phyloP scores from a whole-genome alignment of 2,888 invertebrate species.

The Toxonevra muliebris region DNA sequence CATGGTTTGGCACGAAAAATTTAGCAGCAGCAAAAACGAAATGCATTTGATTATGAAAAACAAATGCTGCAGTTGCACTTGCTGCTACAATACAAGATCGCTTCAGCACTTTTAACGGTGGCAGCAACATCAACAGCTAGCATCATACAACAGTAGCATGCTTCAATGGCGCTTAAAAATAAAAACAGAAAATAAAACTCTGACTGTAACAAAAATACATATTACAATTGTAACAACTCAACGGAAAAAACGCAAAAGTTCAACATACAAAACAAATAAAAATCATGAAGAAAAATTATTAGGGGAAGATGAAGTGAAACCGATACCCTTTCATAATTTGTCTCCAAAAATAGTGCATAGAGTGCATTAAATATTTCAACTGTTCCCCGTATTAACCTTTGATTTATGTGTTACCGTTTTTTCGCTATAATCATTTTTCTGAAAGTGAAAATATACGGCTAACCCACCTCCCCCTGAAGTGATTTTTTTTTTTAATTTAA shows the following conservation, averaged over 20 bases:
- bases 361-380: too few relatives aligned
- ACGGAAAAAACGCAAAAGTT: slow-evolving; percentile 29
- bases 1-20: too few relatives aligned
- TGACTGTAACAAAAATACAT: slow-evolving; percentile 4
- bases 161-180: slow-evolving; percentile 14
- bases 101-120: slow-evolving; percentile 9
- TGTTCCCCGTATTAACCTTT: too few relatives aligned
- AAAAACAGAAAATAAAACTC: slow-evolving; percentile 7
- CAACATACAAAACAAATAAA: slow-evolving; percentile 8
- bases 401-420: too few relatives aligned
- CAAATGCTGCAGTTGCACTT: slow-evolving; percentile 13
- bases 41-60: slow-evolving; percentile 9
- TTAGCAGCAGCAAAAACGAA: not conserved
- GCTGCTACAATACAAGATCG: slow-evolving; percentile 14
- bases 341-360: too few relatives aligned
- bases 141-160: slow-evolving; percentile 10
- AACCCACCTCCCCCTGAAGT: too few relatives aligned
- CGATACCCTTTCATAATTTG: too few relatives aligned
- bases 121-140: slow-evolving; percentile 7
- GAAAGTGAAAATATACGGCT: too few relatives aligned
- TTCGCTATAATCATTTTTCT: too few relatives aligned
- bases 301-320: slow-evolving; percentile 1
- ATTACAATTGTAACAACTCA: slow-evolving; percentile 22
- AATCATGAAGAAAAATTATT: slow-evolving; percentile 19
- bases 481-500: too few relatives aligned